A percentile compares a stretch with the other conserved stretches of the same genome.
These are phyloP conservation scores for Andrena camellia DNA, from an alignment of 2,888 invertebrate species.

Conservation along the genomic window DNA sequence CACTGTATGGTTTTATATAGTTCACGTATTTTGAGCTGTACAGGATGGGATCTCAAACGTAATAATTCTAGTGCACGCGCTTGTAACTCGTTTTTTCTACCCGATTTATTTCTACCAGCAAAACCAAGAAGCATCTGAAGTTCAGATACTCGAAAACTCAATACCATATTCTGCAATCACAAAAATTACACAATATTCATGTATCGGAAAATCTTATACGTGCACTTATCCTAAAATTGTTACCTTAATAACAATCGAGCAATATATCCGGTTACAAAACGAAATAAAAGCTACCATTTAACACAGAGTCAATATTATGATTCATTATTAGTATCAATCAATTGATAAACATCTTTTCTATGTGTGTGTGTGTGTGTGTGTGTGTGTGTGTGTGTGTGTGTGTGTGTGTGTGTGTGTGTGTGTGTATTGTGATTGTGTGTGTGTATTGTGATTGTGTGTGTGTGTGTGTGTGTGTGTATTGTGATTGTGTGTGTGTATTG, in stretches of 20 bases:
- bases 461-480: no score
- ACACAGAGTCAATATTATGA: conserved; percentile 4
- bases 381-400: no score
- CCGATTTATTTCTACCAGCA: conserved; percentile 92
- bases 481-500: no score
- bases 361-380: no score
- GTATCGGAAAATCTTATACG: not conserved
- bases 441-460: no score
- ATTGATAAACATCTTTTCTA: conserved; percentile 17
- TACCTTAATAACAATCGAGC: conserved; percentile 1
- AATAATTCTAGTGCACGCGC: conserved; percentile 90
- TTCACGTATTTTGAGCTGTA: conserved; percentile 89
- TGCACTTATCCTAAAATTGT: conserved; percentile 11
- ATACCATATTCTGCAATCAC: conserved; percentile 85
- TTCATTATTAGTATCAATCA: not conserved
- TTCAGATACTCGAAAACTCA: conserved; percentile 93
- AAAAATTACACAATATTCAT: conserved; percentile 44
- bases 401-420: no score
- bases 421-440: no score
- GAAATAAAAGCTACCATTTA: not conserved
- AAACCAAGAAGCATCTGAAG: conserved; percentile 93
- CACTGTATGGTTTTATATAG: conserved; percentile 89
- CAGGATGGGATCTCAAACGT: conserved; percentile 88
- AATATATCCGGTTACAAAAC: not conserved
- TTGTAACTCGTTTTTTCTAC: conserved; percentile 92